Base-by-base conservation (phyloP, 2,113 vertebrate species). In the Pungitius pungitius region DNA sequence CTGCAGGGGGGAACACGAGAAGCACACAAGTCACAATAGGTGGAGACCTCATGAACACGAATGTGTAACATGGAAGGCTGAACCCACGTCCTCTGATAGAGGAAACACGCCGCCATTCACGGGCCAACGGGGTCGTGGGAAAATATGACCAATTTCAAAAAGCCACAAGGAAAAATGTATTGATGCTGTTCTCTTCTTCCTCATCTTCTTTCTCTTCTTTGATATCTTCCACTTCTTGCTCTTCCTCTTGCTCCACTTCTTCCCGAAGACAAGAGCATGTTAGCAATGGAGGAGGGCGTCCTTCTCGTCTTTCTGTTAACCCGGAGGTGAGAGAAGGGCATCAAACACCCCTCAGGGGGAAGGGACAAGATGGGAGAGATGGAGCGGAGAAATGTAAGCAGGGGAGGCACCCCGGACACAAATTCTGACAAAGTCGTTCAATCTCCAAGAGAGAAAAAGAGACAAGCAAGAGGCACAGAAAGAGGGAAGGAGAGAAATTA, bases 301-400 rank as follows among this genome's bases (percentile, higher is more conserved):
- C 56, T 49, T 84, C 37, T 56, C 13, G 47, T 57, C 6, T 59
- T 30, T 42, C 47, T 59, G 61, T 71, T 73, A 20, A 39, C 49
- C 30, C 26, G 1, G 69, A 89, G 83, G 83, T 84, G 83, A 80
- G 78, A 84, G 84, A 72, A 67, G 54, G 18, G 58, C 62, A 39
- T 61, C 67, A 77, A 80, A 73, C 40, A 15, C 61, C 75, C 61
- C 20, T 2, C 39, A 2, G 39, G 47, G 49, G 77, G 74, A 26
- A 52, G 27, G 39, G 17, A 63, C 52, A 45, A 56, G 66, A 68
- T 35, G 57, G 47, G 17, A 57, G 40, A 6, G 5, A 35, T n/a
- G 2, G 26, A 10, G 26, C 17, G 0, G 4, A 40, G 13, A 2
- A 8, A 22, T 43, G 12, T 39, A 22, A 37, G 2, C 3, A n/a